A percentile compares a stretch with the other conserved stretches of the same genome.
Conservation (phyloP, 2,797 vertebrate species). For the Hippoglossus hippoglossus region DNA sequence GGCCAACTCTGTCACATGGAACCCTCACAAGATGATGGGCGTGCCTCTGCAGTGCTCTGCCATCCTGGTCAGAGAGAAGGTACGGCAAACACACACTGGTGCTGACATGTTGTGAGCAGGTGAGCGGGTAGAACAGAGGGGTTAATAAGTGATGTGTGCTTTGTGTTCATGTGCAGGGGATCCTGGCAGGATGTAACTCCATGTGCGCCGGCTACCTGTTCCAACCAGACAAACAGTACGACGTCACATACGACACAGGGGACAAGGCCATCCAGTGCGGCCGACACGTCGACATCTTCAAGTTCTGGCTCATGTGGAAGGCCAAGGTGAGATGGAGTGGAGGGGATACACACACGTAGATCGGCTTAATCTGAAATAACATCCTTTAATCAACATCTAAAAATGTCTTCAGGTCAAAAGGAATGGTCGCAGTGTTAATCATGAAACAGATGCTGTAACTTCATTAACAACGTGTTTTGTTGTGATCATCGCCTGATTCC, state of each 20-base stretch:
- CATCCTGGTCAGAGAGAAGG: conserved; percentile 97
- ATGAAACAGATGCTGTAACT: neutral
- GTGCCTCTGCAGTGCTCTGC: conserved; percentile 97
- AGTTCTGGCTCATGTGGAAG: conserved; percentile 99
- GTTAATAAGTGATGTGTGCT: neutral
- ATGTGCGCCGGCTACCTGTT: conserved; percentile 99
- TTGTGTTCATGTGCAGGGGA: conserved; percentile 83
- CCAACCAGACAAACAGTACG: conserved; percentile 98
- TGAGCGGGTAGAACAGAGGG: neutral
- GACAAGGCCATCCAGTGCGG: conserved; percentile 99
- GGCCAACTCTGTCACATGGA: conserved; percentile 81
- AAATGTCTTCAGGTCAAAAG: neutral
- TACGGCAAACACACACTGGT: conserved; percentile 56
- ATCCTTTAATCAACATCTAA: neutral
- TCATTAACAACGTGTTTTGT: neutral
- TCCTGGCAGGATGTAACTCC: conserved; percentile 96
- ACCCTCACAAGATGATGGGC: conserved; percentile 99
- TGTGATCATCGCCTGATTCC: neutral
- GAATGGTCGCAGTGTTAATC: neutral
- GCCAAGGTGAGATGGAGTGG: conserved; percentile 76
- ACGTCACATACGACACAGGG: conserved; percentile 96
- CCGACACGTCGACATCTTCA: conserved; percentile 98
- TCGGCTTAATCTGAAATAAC: neutral
- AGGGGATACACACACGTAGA: neutral
- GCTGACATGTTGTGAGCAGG: neutral